Evolutionary conservation across 2,888 invertebrate genomes (phyloP), one percentile per base, ranked within the genome.

Genomic region (Anoplius nigerrimus): DNA sequence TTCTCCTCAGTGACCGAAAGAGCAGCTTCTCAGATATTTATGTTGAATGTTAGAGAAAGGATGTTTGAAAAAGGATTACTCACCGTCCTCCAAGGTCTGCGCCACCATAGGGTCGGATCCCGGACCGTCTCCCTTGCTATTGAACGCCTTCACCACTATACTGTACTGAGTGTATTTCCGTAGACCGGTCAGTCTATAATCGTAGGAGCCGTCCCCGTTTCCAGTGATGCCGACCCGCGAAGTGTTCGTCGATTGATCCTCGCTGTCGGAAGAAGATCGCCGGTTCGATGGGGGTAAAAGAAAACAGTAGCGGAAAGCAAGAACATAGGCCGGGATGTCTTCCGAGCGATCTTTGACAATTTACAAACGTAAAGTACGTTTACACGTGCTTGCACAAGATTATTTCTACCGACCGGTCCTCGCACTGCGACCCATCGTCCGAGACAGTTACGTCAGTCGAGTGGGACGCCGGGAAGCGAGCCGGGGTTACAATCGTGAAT

Each of bases 111-210:
- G 94, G 66, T 94, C 93, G 48, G 95, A 95, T 13, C 95, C 93
- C 0, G 96, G 96, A 0, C 96, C 96, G 54, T 95, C 94, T 22
- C 96, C 96, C 82, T 95, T 92, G 83, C 94, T 95, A 79, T 96
- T 96, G 86, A 95, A 96, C 22, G 96, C 95, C 89, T 96, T 95
- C 1, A 96, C 95, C 53, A 96, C 94, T 27, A 96, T 93, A 77
- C 93, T 94, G 84, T 96, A 96, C 5, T 93, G 92, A 0, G 95
- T 94, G 87, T 93, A 95, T 88, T 95, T 95, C 83, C 93, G 92
- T 43, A 96, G 90, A 43, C 94, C 94, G 3, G 92, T 91, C 42
- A 95, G 87, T 24, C 91, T 91, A 56, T 93, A 90, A 68, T 87
- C 86, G 78, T 87, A 67, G 67, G 87, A 43, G 81, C 90, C 90